phyloP scores from a whole-genome alignment of 2,113 vertebrate species.

The Tauraco erythrolophus region DNA sequence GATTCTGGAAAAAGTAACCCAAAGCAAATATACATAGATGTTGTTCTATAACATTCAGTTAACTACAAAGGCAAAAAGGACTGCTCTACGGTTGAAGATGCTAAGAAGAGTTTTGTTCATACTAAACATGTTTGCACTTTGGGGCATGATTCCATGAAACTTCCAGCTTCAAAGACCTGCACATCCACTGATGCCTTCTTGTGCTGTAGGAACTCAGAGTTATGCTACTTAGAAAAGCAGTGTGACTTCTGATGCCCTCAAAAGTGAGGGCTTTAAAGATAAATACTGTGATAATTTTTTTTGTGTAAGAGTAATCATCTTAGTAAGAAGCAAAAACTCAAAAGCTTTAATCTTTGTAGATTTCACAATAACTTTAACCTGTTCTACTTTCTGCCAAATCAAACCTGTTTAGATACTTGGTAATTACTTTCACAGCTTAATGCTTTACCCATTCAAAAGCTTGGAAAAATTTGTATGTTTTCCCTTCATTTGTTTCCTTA shows the following conservation, averaged over 20 bases:
- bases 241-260: neutral
- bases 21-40: neutral
- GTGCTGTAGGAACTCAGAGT: neutral
- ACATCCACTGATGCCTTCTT: neutral
- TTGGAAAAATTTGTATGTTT: neutral
- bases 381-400: neutral
- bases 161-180: neutral
- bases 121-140: neutral
- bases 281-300: neutral
- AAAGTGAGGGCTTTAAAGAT: neutral
- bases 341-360: neutral
- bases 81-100: neutral
- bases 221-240: neutral
- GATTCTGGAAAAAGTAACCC: neutral
- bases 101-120: neutral
- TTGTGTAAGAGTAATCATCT: neutral
- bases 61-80: neutral
- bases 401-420: neutral
- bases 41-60: neutral
- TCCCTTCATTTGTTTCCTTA: neutral
- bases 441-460: neutral
- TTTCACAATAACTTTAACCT: neutral
- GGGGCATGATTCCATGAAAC: neutral
- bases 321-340: neutral
- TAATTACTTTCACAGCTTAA: neutral